These are phyloP conservation scores for Oscheius sp. DNA, from an alignment of 1,140 invertebrate genomes.

Conservation along the genomic window DNA sequence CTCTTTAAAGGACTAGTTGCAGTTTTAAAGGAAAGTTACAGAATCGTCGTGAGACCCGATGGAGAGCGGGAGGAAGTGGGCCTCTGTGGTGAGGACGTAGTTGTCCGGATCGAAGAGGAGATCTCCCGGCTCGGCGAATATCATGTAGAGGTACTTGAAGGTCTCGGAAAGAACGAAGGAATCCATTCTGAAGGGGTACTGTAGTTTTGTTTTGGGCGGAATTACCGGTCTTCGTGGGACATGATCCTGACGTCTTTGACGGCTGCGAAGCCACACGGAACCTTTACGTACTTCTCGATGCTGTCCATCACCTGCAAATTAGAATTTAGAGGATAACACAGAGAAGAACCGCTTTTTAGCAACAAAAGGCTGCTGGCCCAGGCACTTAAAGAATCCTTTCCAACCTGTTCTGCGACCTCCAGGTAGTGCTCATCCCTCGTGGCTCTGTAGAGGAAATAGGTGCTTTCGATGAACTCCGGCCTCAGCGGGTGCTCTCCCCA, in stretches of 20 bases:
- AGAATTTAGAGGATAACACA: background rate
- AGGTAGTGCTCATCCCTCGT: constrained; percentile 93
- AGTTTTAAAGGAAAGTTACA: background rate
- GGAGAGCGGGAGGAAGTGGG: constrained; percentile 83
- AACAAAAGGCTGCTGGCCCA: background rate
- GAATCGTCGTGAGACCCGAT: constrained; percentile 41
- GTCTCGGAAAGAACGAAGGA: constrained; percentile 96
- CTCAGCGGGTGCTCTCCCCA: constrained; percentile 95
- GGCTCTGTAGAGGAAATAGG: constrained; percentile 88
- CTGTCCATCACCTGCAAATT: constrained; percentile 74
- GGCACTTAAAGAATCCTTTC: background rate
- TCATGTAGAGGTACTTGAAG: constrained; percentile 90
- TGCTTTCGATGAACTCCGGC: constrained; percentile 95
- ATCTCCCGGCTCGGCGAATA: constrained; percentile 85
- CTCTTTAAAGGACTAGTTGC: background rate
- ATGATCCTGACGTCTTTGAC: constrained; percentile 90
- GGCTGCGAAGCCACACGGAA: constrained; percentile 92
- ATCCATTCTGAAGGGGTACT: constrained; percentile 75
- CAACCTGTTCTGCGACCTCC: constrained; percentile 77
- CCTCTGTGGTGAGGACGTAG: constrained; percentile 95
- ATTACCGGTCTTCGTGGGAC: constrained; percentile 75
- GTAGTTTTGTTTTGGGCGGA: background rate
- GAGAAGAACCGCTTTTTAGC: background rate
- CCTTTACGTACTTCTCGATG: constrained; percentile 82
- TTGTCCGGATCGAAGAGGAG: constrained; percentile 86